phyloP scores from a whole-genome alignment of 1,140 invertebrate species.

The Drosophila rhopaloa region DNA sequence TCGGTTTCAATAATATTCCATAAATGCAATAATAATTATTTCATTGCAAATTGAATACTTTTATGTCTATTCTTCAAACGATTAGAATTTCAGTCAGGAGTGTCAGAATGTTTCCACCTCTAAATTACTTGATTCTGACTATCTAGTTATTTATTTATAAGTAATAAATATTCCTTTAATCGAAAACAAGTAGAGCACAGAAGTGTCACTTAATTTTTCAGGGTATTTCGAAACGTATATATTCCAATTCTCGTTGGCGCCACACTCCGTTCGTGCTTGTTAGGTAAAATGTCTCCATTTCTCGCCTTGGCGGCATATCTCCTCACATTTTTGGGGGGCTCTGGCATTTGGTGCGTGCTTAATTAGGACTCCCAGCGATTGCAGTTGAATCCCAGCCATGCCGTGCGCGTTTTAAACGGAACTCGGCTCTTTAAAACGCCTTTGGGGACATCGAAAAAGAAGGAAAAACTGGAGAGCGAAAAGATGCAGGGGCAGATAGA shows the following conservation, averaged over 20 bases:
- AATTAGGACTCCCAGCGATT: conserved; percentile 57
- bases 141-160: no score
- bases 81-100: no score
- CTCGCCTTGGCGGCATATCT: conserved; percentile 46
- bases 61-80: no score
- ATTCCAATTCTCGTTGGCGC: conserved; percentile 3
- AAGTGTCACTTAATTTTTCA: not conserved
- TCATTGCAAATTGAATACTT: no score
- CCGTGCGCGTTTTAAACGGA: conserved; percentile 8
- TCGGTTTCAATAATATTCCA: no score
- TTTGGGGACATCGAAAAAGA: conserved; percentile 5
- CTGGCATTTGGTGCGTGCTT: conserved; percentile 67
- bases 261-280: not conserved
- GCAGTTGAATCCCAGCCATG: not conserved
- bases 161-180: no score
- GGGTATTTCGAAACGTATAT: conserved; percentile 1
- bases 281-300: conserved; percentile 16
- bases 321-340: conserved; percentile 36
- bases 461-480: not conserved
- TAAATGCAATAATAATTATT: no score
- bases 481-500: not conserved
- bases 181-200: no score
- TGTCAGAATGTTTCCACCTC: no score
- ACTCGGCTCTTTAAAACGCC: conserved; percentile 33
- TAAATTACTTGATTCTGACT: no score